Conservation (phyloP, 2,113 vertebrate genomes). For the Trichechus manatus region DNA sequence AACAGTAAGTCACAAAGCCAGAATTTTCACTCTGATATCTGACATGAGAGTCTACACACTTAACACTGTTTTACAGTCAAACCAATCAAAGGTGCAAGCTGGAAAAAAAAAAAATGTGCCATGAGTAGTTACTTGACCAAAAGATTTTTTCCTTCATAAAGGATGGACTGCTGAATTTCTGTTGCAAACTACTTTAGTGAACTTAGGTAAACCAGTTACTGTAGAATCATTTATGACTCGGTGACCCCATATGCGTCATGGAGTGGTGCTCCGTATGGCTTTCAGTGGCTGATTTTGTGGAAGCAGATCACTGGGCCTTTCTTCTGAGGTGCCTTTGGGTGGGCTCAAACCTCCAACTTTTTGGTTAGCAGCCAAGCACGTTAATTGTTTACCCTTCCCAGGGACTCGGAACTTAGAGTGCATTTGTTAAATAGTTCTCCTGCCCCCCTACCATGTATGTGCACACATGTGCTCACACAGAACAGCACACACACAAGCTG, state of each 20-base stretch:
- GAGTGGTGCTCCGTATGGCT: too few relatives aligned
- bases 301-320: too few relatives aligned
- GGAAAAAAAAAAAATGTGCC: rapidly evolving
- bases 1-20: background rate
- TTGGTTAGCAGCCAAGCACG: too few relatives aligned
- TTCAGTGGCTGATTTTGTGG: too few relatives aligned
- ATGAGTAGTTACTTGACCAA: too few relatives aligned
- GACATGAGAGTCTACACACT: background rate
- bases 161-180: background rate
- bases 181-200: background rate
- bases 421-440: too few relatives aligned
- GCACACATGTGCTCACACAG: rapidly evolving
- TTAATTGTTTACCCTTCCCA: too few relatives aligned
- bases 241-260: background rate
- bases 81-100: rapidly evolving
- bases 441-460: background rate
- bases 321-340: too few relatives aligned
- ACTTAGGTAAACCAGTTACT: background rate
- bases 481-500: background rate
- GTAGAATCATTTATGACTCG: background rate
- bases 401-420: too few relatives aligned
- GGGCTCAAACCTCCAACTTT: too few relatives aligned
- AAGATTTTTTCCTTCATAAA: background rate
- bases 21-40: background rate
- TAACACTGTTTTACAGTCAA: too few relatives aligned